These are phyloP conservation scores for Phortica variegata DNA, from an alignment of 1,140 invertebrate genomes.

Conservation along the genomic window DNA sequence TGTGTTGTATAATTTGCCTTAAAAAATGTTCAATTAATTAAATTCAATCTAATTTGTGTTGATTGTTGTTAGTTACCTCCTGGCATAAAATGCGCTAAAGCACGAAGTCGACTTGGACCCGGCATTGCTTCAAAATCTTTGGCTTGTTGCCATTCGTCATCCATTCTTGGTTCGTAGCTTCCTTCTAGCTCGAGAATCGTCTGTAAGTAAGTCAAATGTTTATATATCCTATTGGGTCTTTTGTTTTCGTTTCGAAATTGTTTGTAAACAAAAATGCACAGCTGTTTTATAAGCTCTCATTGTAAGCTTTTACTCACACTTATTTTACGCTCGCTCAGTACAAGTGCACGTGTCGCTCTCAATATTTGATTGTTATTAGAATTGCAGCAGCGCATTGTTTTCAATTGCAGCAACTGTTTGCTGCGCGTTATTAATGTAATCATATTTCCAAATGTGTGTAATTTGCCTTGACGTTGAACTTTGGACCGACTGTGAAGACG, in stretches of 20 bases:
- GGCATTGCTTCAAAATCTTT: slow-evolving; percentile 29
- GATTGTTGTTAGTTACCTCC: slow-evolving; percentile 27
- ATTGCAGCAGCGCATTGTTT: too few relatives aligned
- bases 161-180: slow-evolving; percentile 15
- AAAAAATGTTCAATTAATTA: neutral
- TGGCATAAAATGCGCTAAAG: slow-evolving; percentile 34
- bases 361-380: neutral
- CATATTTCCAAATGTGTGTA: too few relatives aligned
- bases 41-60: neutral
- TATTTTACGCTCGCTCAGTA: too few relatives aligned
- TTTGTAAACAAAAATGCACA: slow-evolving; percentile 36
- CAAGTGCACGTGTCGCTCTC: neutral
- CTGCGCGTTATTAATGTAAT: too few relatives aligned
- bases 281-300: slow-evolving; percentile 4
- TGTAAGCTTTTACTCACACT: neutral
- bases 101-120: slow-evolving; percentile 22
- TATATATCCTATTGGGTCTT: slow-evolving; percentile 10
- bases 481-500: too few relatives aligned
- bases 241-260: slow-evolving; percentile 5
- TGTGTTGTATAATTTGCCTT: slow-evolving; percentile 30
- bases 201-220: slow-evolving; percentile 7
- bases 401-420: neutral
- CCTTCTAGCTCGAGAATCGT: slow-evolving; percentile 18
- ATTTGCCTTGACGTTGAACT: too few relatives aligned
- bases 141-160: slow-evolving; percentile 37